Base-by-base conservation (phyloP, 1,140 invertebrate genomes). In the Apis cerana region DNA sequence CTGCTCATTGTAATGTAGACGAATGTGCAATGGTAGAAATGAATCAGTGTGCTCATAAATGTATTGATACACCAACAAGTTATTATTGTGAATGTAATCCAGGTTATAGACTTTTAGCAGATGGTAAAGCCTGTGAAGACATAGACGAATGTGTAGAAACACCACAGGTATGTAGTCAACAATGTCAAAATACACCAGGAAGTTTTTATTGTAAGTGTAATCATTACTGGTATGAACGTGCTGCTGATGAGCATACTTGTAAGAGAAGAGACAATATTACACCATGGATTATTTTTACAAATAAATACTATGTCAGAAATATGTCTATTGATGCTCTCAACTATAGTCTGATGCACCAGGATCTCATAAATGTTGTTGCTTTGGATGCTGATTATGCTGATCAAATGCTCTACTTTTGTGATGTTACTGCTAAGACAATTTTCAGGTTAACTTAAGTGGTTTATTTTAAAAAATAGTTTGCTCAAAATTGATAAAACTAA, bases 291-390 rank as follows among this genome's bases (percentile, higher is more conserved):
- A 95, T 99, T 65, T 99, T 99, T 90, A 99, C 98, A 12, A 99
- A 99, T 90, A 99, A 99, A 90, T 99, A 99, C 92, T 99, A 99
- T 91, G 96, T 99, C 4, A 95, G 99, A 75, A 99, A 99, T 88
- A 97, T 99, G 96, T 98, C 98, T 0, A 95, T 96, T 0, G 98
- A 99, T 92, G 98, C 98, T 0, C 94, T 95, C 7, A 94, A 96
- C 13, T 99, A 99, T 88, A 97, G 97, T 85, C 94, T 99, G 0
- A 96, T 99, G 89, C 98, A 99, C 88, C 98, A 99, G 92, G 98
- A 99, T 91, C 95, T 99, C 0, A 97, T 99, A 91, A 99, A 99
- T 91, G 98, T 99, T 13, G 99, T 99, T 0, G 98, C 98, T 0
- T 94, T 99, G 33, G 99, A 99, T 92, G 99, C 98, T 89, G 98